Percentiles rank a stretch among this genome's conserved stretches.
Evolutionary conservation across 2,888 invertebrate genomes (phyloP).

Genomic region (Pseudoips prasinana): DNA sequence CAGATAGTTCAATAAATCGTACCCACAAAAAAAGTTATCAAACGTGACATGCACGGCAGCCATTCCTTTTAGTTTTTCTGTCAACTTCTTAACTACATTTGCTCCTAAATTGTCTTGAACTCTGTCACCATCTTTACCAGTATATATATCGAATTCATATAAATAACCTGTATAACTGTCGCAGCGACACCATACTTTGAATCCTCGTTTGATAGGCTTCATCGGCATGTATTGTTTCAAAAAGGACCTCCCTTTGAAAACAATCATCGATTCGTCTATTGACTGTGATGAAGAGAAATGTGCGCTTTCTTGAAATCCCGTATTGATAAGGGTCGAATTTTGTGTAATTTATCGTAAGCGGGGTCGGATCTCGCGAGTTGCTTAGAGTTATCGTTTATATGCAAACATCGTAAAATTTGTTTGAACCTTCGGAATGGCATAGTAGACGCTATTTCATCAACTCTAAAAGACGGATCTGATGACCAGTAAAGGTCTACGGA

Average conservation of each 20-base stretch:
- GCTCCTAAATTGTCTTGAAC: conserved; percentile 20
- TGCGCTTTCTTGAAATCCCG: conserved; percentile 5
- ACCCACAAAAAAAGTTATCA: conserved; percentile 7
- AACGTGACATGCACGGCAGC: conserved; percentile 6
- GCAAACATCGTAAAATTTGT: conserved; percentile 10
- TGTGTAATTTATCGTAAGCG: conserved; percentile 12
- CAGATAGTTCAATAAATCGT: conserved; percentile 6
- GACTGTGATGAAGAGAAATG: conserved; percentile 8
- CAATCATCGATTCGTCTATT: conserved; percentile 21
- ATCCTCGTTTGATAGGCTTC: conserved; percentile 35
- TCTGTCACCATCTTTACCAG: conserved; percentile 20
- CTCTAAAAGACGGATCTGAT: conserved; percentile 7
- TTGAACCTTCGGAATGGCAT: conserved; percentile 15
- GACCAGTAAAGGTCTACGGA: conserved; percentile 7
- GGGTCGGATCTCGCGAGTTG: conserved; percentile 4
- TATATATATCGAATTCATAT: conserved; percentile 29
- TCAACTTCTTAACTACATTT: conserved; percentile 10
- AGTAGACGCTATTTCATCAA: conserved; percentile 2
- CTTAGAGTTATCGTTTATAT: conserved; percentile 11
- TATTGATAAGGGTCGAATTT: conserved; percentile 14
- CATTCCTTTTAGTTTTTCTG: conserved; percentile 4
- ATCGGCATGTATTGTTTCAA: conserved; percentile 34
- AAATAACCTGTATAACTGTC: conserved; percentile 27
- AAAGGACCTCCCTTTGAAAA: conserved; percentile 29
- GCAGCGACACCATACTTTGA: conserved; percentile 30